Evolutionary conservation across 2,797 vertebrate species (phyloP).

Genomic region (Brachymystax lenok): DNA sequence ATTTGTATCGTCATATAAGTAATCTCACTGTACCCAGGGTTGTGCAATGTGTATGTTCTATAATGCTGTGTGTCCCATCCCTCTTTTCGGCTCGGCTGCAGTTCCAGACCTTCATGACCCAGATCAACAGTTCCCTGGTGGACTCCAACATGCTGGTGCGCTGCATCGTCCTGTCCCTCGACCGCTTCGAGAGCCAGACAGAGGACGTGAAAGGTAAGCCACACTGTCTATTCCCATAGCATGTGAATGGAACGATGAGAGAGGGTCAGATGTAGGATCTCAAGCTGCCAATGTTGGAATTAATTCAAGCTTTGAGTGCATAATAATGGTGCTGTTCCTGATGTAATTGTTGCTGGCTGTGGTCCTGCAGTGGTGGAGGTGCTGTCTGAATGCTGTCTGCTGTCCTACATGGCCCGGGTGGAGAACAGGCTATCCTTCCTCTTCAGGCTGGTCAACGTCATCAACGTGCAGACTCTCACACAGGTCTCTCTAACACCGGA

Average conservation of each 20-base stretch:
- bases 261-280: neutral
- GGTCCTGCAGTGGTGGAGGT: slow-evolving; percentile 87
- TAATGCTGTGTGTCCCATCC: neutral
- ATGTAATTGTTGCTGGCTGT: slow-evolving; percentile 11
- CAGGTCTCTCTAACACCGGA: slow-evolving; percentile 74
- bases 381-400: slow-evolving; percentile 91
- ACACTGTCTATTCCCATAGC: neutral
- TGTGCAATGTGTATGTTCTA: neutral
- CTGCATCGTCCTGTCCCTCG: slow-evolving; percentile 94
- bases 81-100: slow-evolving; percentile 44
- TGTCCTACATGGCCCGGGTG: slow-evolving; percentile 95
- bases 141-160: slow-evolving; percentile 99
- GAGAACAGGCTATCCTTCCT: slow-evolving; percentile 95
- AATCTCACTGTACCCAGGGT: neutral
- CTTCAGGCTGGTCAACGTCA: slow-evolving; percentile 96
- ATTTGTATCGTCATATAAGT: neutral
- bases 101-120: slow-evolving; percentile 98
- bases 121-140: slow-evolving; percentile 97
- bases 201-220: slow-evolving; percentile 91
- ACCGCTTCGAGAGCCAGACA: slow-evolving; percentile 93
- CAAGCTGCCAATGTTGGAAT: too few relatives aligned
- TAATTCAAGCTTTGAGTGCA: neutral
- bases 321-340: neutral
- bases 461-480: slow-evolving; percentile 97
- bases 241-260: neutral